Evolutionary conservation across 2,888 invertebrate species (phyloP).

Genomic region (Thecocarcelia acutangulata): DNA sequence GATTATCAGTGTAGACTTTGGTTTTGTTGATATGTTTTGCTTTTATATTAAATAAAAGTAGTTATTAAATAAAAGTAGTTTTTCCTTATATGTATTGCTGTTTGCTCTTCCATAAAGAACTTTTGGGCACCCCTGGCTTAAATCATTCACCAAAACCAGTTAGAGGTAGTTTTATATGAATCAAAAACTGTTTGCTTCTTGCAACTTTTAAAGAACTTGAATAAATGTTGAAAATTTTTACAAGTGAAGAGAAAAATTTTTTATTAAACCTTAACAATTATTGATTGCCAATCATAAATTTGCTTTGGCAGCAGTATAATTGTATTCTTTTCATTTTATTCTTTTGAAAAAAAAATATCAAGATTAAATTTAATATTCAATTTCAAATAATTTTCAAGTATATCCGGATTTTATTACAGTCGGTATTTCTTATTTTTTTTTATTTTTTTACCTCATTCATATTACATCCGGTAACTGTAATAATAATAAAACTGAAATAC

Average conservation of each 20-base stretch:
- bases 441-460: not conserved
- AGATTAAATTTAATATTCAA: conserved; percentile 66
- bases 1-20: no score
- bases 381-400: conserved; percentile 63
- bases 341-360: conserved; percentile 27
- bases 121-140: no score
- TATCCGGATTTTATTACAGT: conserved; percentile 52
- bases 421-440: no score
- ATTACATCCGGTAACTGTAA: conserved; percentile 48
- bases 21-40: no score
- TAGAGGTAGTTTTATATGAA: no score
- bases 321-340: not conserved
- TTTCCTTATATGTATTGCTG: no score
- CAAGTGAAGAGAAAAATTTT: not conserved
- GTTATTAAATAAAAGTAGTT: no score
- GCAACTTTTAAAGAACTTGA: not conserved
- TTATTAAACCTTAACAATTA: not conserved
- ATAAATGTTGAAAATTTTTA: not conserved
- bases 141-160: no score
- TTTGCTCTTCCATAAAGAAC: no score
- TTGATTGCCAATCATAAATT: conserved; percentile 12
- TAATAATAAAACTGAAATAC: not conserved
- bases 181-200: not conserved
- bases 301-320: not conserved
- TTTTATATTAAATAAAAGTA: no score